These are phyloP conservation scores for Poecilia latipinna DNA, from an alignment of 2,113 vertebrate genomes.

Conservation along the genomic window DNA sequence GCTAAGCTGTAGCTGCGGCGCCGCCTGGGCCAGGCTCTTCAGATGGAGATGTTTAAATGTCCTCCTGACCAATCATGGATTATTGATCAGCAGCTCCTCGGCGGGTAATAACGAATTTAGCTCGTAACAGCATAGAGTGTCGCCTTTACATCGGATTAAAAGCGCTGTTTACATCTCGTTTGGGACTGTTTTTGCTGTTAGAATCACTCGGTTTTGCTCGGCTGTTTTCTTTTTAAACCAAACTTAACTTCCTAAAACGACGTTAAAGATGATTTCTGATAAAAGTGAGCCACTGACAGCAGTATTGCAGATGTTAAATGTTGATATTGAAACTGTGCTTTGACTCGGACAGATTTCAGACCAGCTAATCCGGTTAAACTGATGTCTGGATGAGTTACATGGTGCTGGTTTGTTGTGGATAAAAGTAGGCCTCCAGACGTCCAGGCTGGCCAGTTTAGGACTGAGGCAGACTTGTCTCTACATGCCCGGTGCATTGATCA, in stretches of 20 bases:
- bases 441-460: background rate
- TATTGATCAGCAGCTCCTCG: background rate
- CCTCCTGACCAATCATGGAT: background rate
- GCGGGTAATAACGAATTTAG: background rate
- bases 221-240: constrained; percentile 6
- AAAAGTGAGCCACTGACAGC: background rate
- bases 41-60: constrained; percentile 34
- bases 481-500: constrained; percentile 54
- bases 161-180: constrained; percentile 1
- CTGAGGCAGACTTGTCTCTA: constrained; percentile 45
- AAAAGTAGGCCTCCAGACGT: background rate
- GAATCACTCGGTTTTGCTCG: constrained; percentile 23
- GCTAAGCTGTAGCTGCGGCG: constrained; percentile 75
- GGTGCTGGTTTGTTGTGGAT: constrained; percentile 18
- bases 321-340: background rate
- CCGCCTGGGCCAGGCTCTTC: constrained; percentile 56
- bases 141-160: background rate
- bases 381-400: constrained; percentile 5
- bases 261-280: background rate
- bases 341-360: background rate
- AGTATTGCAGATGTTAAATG: background rate
- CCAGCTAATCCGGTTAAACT: constrained; percentile 8
- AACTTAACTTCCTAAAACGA: constrained; percentile 24
- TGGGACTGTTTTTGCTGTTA: constrained; percentile 2
- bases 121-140: background rate